phyloP scores from a whole-genome alignment of 2,888 invertebrate species.

The Mantis religiosa region DNA sequence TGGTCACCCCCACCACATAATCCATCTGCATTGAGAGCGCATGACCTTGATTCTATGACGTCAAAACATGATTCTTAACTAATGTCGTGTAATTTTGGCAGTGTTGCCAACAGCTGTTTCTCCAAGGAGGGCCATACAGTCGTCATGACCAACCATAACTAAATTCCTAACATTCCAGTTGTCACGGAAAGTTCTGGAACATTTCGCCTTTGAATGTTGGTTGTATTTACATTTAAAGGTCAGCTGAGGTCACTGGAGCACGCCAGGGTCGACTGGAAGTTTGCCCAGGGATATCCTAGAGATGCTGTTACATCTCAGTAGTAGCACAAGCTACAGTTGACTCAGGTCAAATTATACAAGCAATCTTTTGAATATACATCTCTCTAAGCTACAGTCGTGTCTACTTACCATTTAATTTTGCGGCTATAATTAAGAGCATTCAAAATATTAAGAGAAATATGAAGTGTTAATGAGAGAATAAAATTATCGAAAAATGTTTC shows the following conservation, averaged over 20 bases:
- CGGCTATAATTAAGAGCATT: too few species aligned
- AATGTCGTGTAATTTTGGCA: neutral
- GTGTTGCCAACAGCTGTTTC: neutral
- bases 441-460: too few species aligned
- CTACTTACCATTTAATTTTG: too few species aligned
- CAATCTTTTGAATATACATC: too few species aligned
- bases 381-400: too few species aligned
- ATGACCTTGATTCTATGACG: neutral
- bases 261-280: neutral
- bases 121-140: neutral
- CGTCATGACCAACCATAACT: neutral
- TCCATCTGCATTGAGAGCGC: neutral
- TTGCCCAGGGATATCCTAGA: neutral
- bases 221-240: neutral
- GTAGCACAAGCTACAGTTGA: too few species aligned
- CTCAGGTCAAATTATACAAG: too few species aligned
- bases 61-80: neutral
- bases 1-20: neutral
- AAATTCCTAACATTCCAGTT: neutral
- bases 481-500: too few species aligned
- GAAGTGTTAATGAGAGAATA: too few species aligned
- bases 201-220: neutral
- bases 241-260: neutral
- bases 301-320: too few species aligned
- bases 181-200: neutral